Evolutionary conservation across 2,113 vertebrate species (phyloP), one percentile per base, ranked within the genome.

Genomic region (Cephalopholis sonnerati): DNA sequence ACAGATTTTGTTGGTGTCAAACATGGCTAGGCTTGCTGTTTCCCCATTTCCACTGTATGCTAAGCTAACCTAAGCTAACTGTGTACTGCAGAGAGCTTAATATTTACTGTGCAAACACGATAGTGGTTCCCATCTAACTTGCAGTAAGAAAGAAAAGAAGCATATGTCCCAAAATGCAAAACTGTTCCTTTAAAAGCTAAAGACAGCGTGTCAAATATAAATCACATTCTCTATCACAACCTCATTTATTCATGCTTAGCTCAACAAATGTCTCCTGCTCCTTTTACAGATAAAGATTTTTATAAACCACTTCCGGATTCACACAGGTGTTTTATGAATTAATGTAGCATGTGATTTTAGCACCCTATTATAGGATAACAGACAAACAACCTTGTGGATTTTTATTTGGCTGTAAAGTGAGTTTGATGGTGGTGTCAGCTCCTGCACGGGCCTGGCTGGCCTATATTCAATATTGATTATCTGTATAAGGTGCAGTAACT

Each of bases 381-480:
- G 58, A 54, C 10, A 74, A 72, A 82, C 0, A 67, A 59, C 65
- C 7, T 5, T 54, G 0, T 41, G 17, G 1, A 0, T 15, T 83
- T 79, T 83, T 53, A 64, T 71, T 22, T 13, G 61, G 27, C 25
- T 51, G 44, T 65, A 77, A 76, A 70, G 29, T 10, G 1, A 53
- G 0, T 59, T 68, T 20, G 44, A 18, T 11, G n/a, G 15, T 24
- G 39, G 11, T 54, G 62, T 72, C 11, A 16, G 12, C 58, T 54
- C 2, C 53, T 11, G 3, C 4, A 1, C 22, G 1, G 39, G 24
- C 39, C 3, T 41, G 46, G 10, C 22, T 74, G 87, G 57, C 81
- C 78, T 82, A 71, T 53, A 81, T 88, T 88, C 51, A 66, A 5
- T 68, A 83, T 51, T 48, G 77, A 74, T 90, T 64, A 67, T 75